phyloP scores from a whole-genome alignment of 2,888 invertebrate species.

The Orchesella flavescens region DNA sequence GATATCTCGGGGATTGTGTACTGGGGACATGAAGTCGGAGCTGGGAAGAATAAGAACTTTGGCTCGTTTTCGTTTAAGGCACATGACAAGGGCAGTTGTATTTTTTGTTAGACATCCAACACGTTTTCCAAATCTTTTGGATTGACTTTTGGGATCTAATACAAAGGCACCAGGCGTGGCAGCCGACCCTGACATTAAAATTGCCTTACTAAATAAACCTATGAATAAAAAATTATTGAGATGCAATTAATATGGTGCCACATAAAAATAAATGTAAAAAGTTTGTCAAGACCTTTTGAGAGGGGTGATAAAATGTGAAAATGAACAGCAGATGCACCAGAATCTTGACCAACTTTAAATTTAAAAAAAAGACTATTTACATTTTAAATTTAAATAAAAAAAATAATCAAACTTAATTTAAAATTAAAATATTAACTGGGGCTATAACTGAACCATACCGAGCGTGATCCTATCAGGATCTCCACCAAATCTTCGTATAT shows the following conservation, averaged over 20 bases:
- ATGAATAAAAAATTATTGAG: not conserved
- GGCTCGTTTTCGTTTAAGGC: slow-evolving; percentile 63
- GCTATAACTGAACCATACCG: slow-evolving; percentile 44
- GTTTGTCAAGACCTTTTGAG: slow-evolving; percentile 62
- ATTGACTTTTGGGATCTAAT: slow-evolving; percentile 61
- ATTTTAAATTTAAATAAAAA: too few relatives aligned
- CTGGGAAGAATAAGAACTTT: slow-evolving; percentile 47
- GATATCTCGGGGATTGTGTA: slow-evolving; percentile 51
- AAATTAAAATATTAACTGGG: slow-evolving; percentile 42
- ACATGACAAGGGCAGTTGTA: slow-evolving; percentile 64
- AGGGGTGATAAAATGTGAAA: slow-evolving; percentile 66
- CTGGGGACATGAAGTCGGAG: slow-evolving; percentile 48
- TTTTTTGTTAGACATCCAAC: slow-evolving; percentile 66
- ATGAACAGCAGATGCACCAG: slow-evolving; percentile 63
- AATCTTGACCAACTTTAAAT: slow-evolving; percentile 56
- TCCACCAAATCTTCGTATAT: slow-evolving; percentile 63
- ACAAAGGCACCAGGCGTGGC: slow-evolving; percentile 60
- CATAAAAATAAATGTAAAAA: not conserved
- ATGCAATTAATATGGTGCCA: not conserved
- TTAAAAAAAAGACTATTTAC: too few relatives aligned
- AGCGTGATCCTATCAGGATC: slow-evolving; percentile 62
- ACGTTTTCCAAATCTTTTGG: slow-evolving; percentile 63
- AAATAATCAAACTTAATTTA: slow-evolving; percentile 9
- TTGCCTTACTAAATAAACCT: slow-evolving; percentile 54
- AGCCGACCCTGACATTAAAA: slow-evolving; percentile 64